Conservation (phyloP, 2,888 invertebrate genomes). For the Rutpela maculata region DNA sequence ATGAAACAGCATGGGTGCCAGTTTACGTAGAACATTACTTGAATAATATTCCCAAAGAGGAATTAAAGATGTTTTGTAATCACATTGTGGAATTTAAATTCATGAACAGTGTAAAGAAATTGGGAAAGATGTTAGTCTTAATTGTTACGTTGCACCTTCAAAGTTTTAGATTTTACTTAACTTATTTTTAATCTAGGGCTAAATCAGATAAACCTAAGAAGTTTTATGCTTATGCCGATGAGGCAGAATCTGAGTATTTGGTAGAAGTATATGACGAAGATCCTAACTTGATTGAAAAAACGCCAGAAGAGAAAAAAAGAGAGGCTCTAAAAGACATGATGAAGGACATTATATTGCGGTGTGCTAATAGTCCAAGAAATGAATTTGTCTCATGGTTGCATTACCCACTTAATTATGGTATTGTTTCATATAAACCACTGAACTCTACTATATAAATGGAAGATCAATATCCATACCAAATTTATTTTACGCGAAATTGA, state of each 20-base stretch:
- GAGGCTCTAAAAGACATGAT: conserved; percentile 36
- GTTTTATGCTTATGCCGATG: conserved; percentile 47
- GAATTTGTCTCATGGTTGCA: conserved; percentile 45
- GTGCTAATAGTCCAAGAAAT: conserved; percentile 37
- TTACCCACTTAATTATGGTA: conserved; percentile 31
- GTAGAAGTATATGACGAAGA: conserved; percentile 45
- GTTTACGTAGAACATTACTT: conserved; percentile 58
- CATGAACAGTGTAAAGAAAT: conserved; percentile 49
- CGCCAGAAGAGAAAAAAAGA: conserved; percentile 26
- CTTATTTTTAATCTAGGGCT: conserved; percentile 49
- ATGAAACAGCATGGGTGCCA: conserved; percentile 59
- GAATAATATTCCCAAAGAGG: conserved; percentile 51
- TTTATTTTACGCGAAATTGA: no score
- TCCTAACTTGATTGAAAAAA: conserved; percentile 17
- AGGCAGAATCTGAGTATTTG: conserved; percentile 48
- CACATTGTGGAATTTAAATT: conserved; percentile 56
- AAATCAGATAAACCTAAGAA: conserved; percentile 54
- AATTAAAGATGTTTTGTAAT: conserved; percentile 52
- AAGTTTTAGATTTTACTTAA: conserved; percentile 9
- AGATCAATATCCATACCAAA: no score
- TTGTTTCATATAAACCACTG: neutral
- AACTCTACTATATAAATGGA: no score
- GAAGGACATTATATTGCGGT: conserved; percentile 41
- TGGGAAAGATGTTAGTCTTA: conserved; percentile 48
- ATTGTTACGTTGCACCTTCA: conserved; percentile 4